Evolutionary conservation across 2,888 invertebrate genomes (phyloP), one percentile per base, ranked within the genome.

Genomic region (Lycaena phlaeas): DNA sequence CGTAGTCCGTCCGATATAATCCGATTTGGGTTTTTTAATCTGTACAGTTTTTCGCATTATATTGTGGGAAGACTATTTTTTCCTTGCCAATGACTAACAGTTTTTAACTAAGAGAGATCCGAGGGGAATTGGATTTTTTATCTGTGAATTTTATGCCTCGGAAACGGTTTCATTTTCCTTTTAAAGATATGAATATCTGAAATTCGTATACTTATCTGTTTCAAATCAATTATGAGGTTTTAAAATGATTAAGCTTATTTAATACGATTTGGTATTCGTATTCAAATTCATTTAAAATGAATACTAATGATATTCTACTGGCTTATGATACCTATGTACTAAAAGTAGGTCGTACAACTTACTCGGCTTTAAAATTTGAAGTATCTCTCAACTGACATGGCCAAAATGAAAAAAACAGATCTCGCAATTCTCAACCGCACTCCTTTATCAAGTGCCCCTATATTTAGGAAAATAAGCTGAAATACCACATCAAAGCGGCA

Each of bases 1-100:
- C 27, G 43, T 38, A 38, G 43, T 44, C 40, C 40, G 40, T 40
- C 31, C 40, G 31, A 48, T 45, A 38, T 48, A 48, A 48, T 43
- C 48, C 43, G 48, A 48, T 48, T 48, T 34, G 17, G 40, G 30
- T 30, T 40, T 36, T 36, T 36, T 31, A 31, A 30, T 31, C 27
- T 26, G 34, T 34, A 34, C 40, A 40, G 40, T 40, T 40, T 40
- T 40, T 40, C 40, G 31, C 40, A 40, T 40, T 30, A 40, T 40
- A 40, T 40, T 40, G 40, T 40, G 40, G 31, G 34, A 34, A 40
- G 31, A 40, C 40, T 40, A 26, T 17, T 27, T 17, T 31, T 26
- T 40, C 40, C 30, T 17, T 40, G 40, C 40, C 39, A 12, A 40
- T 40, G 30, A 40, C 31, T 40, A 40, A 40, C 40, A 34, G 22